phyloP scores from a whole-genome alignment of 2,888 invertebrate genomes.

The Podabrus alpinus region DNA sequence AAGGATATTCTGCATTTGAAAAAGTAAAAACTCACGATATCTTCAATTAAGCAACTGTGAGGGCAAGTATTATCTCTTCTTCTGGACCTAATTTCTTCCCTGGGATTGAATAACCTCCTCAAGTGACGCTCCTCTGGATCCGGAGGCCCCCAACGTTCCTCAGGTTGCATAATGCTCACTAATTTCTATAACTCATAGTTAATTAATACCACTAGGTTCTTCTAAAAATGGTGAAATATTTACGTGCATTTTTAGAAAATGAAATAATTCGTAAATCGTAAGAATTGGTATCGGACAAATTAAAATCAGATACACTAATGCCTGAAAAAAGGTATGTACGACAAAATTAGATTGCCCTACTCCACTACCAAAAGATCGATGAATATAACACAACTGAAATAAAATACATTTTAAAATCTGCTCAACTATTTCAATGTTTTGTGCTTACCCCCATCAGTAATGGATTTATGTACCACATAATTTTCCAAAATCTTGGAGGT shows the following conservation, averaged over 20 bases:
- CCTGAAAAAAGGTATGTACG: not conserved
- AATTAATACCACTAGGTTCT: not conserved
- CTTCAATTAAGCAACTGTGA: constrained; percentile 31
- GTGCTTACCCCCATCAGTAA: constrained; percentile 10
- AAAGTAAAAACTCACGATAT: constrained; percentile 14
- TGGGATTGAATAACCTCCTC: constrained; percentile 32
- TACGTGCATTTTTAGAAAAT: constrained; percentile 14
- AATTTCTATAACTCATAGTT: constrained; percentile 17
- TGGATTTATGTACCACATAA: constrained; percentile 35
- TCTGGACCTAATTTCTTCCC: constrained; percentile 32
- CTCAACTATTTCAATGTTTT: not conserved
- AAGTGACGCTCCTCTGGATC: constrained; percentile 22
- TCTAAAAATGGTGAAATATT: not conserved
- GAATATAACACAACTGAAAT: not conserved
- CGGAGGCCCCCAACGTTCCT: constrained; percentile 34
- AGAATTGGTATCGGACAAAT: constrained; percentile 5
- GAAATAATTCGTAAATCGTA: constrained; percentile 2
- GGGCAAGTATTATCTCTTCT: constrained; percentile 29
- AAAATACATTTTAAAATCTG: not conserved
- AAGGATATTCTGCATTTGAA: not conserved
- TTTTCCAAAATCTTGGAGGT: constrained; percentile 37
- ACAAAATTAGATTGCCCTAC: not conserved
- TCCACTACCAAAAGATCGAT: not conserved
- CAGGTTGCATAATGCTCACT: constrained; percentile 31
- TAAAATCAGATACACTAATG: not conserved